These are phyloP conservation scores for Calycopis cecrops DNA, from an alignment of 1,140 invertebrate species.

Conservation along the genomic window DNA sequence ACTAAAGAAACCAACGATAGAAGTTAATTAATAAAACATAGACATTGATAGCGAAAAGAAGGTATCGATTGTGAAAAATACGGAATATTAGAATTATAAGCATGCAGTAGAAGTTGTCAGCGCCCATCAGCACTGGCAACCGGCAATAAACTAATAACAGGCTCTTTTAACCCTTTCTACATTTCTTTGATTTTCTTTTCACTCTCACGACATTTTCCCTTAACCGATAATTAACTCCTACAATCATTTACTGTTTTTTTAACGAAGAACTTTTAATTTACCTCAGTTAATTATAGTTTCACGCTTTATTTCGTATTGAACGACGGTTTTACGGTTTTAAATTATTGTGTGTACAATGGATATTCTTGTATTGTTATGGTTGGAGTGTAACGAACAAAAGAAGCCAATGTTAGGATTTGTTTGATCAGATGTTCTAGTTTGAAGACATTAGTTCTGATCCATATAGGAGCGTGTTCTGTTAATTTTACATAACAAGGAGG, in stretches of 20 bases:
- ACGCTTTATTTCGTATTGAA: conserved; percentile 11
- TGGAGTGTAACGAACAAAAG: conserved; percentile 42
- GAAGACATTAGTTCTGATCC: conserved; percentile 17
- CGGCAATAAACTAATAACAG: conserved; percentile 62
- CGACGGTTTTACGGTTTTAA: conserved; percentile 11
- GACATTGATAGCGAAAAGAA: conserved; percentile 2
- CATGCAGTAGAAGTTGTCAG: conserved; percentile 34
- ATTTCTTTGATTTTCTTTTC: conserved; percentile 63
- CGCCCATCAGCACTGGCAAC: conserved; percentile 47
- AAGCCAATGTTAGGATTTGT: conserved; percentile 57
- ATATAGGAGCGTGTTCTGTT: neutral
- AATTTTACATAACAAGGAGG: neutral
- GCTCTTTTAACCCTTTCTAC: conserved; percentile 41
- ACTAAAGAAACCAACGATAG: neutral
- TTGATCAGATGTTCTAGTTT: conserved; percentile 55
- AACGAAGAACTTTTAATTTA: conserved; percentile 13
- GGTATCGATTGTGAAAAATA: conserved; percentile 12
- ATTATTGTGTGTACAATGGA: conserved; percentile 22
- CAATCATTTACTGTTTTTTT: conserved; percentile 26
- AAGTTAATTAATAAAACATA: conserved; percentile 19
- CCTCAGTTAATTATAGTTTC: conserved; percentile 13
- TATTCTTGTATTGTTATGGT: conserved; percentile 32
- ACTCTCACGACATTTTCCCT: conserved; percentile 35
- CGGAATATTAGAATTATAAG: conserved; percentile 20
- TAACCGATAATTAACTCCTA: conserved; percentile 44